Conservation (phyloP, 2,113 vertebrate genomes). For the Coregonus clupeaformis region DNA sequence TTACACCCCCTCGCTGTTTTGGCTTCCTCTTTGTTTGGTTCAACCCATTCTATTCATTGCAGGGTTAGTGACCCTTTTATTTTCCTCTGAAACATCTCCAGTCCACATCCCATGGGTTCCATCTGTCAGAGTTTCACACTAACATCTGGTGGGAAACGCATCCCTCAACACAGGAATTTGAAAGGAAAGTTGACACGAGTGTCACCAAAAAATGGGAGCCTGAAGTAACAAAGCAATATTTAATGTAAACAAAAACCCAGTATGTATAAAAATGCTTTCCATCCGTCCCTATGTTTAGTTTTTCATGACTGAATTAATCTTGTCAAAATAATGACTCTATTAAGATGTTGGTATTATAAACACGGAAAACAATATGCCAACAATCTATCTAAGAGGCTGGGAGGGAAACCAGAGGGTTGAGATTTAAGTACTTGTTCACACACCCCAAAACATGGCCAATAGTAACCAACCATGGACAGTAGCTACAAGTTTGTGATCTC, state of each 20-base stretch:
- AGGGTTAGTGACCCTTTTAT: conserved; percentile 12
- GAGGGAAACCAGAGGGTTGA: background rate
- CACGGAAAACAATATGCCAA: background rate
- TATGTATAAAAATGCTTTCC: conserved; percentile 3
- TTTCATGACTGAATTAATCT: background rate
- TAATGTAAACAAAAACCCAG: background rate
- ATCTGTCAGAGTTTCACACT: background rate
- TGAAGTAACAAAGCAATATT: background rate
- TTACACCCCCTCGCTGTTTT: background rate
- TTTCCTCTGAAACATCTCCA: conserved; percentile 1
- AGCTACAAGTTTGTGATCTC: background rate
- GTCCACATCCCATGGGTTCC: background rate
- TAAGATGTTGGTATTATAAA: background rate
- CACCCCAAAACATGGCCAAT: background rate
- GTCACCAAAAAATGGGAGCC: background rate
- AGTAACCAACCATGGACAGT: background rate
- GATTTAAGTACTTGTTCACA: background rate
- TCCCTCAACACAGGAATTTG: background rate
- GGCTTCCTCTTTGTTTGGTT: background rate
- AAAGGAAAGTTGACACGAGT: background rate
- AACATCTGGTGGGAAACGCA: background rate
- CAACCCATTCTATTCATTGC: conserved; percentile 25
- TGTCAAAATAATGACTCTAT: background rate
- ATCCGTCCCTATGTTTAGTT: background rate
- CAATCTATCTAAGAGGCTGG: background rate